These are phyloP conservation scores for Philaethria dido DNA, from an alignment of 2,888 invertebrate species.

Conservation along the genomic window DNA sequence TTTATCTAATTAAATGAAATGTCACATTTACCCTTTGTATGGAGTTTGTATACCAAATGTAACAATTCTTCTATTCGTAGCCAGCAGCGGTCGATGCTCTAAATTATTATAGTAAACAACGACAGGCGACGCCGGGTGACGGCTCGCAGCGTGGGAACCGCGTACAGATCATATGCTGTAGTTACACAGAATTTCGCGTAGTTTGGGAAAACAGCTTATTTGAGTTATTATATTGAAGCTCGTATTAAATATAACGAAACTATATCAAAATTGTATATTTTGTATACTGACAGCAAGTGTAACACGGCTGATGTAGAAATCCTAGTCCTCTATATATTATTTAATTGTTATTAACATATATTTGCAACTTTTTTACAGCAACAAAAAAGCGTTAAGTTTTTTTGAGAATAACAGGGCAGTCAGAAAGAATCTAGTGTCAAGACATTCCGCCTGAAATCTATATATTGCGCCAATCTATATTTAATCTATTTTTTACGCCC, in stretches of 20 bases:
- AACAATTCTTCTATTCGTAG: neutral
- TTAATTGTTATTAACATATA: no score
- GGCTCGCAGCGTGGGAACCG: neutral
- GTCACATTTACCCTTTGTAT: slow-evolving; percentile 23
- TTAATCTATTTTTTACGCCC: no score
- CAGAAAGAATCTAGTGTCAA: no score
- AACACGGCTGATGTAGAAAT: no score
- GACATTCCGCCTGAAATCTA: no score
- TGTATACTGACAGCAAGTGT: no score
- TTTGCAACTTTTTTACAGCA: no score
- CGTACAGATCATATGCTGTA: neutral
- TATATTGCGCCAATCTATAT: no score
- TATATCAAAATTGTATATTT: neutral
- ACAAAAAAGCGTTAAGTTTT: no score
- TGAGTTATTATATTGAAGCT: neutral
- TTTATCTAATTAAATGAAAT: slow-evolving; percentile 13
- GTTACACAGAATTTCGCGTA: neutral
- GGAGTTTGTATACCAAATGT: slow-evolving; percentile 7
- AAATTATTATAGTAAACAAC: slow-evolving; percentile 29
- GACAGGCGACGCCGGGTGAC: neutral
- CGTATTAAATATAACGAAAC: neutral
- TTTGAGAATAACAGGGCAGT: no score
- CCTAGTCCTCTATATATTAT: no score
- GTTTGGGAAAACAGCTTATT: neutral
- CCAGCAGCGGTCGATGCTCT: neutral